These are phyloP conservation scores for Corvus cornix DNA, from an alignment of 2,113 vertebrate genomes.

Conservation along the genomic window DNA sequence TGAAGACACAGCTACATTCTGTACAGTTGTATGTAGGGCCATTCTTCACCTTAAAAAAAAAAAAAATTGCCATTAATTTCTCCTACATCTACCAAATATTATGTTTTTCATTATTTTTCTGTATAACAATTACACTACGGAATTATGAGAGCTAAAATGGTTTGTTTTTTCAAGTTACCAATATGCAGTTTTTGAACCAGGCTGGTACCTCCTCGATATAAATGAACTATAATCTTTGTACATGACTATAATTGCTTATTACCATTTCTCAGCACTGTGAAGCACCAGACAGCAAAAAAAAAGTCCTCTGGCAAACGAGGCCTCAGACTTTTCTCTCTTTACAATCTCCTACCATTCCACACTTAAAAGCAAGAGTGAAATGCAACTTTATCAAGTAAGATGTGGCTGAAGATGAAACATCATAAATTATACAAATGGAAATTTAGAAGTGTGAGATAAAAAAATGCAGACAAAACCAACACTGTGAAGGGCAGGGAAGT, in stretches of 20 bases:
- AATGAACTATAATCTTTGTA: background rate
- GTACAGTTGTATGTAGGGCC: slow-evolving; percentile 91
- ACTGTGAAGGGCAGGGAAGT: rapidly evolving
- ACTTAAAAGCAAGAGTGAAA: background rate
- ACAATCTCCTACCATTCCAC: background rate
- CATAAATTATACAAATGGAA: background rate
- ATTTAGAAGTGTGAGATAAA: background rate
- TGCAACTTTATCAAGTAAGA: background rate
- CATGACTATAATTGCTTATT: background rate
- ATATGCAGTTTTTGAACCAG: background rate
- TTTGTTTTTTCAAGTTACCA: background rate
- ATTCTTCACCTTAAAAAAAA: slow-evolving; percentile 83
- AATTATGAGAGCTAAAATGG: background rate
- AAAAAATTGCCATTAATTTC: background rate
- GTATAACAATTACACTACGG: rapidly evolving
- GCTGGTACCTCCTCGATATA: background rate
- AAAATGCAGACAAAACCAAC: background rate
- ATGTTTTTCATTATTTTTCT: background rate
- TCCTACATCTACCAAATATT: background rate
- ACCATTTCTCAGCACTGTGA: rapidly evolving
- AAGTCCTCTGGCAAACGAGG: rapidly evolving
- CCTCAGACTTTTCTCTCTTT: background rate
- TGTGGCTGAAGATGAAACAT: background rate
- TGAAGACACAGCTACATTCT: slow-evolving; percentile 97
- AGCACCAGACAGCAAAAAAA: background rate